Evolutionary conservation across 2,113 vertebrate species (phyloP).

Genomic region (Pelobates fuscus): DNA sequence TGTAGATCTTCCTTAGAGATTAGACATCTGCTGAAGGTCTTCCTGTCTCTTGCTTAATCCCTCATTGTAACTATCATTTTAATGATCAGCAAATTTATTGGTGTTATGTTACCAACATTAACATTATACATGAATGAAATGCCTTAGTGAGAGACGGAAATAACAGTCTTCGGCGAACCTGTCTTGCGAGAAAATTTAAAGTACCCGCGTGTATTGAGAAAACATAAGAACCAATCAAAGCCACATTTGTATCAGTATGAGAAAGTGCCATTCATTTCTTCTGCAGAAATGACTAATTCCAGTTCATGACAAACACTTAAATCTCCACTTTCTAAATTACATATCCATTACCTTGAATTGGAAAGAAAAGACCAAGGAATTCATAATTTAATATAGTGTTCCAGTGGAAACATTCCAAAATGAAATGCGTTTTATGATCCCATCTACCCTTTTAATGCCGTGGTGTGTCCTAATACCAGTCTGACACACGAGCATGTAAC

Average conservation of each 20-base stretch:
- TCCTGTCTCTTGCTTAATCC: not conserved
- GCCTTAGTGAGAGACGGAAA: not conserved
- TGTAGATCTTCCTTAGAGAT: not conserved
- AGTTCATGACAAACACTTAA: conserved; percentile 45
- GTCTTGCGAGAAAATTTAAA: conserved; percentile 16
- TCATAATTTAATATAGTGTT: conserved; percentile 2
- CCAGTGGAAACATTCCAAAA: conserved; percentile 44
- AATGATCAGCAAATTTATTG: not conserved
- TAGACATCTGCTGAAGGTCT: not conserved
- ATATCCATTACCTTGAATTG: conserved; percentile 45
- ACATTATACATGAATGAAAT: conserved; percentile 1
- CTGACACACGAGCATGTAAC: conserved; percentile 51
- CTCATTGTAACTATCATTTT: not conserved
- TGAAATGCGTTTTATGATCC: conserved; percentile 52
- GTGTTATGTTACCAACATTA: not conserved
- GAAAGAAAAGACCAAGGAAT: conserved; percentile 41
- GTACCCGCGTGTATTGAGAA: not conserved
- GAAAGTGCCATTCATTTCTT: conserved; percentile 43
- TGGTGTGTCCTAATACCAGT: conserved; percentile 45
- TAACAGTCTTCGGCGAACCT: conserved; percentile 1
- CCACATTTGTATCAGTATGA: conserved; percentile 38
- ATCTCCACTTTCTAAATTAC: conserved; percentile 46
- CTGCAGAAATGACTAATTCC: conserved; percentile 21
- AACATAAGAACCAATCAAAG: conserved; percentile 15
- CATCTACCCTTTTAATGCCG: conserved; percentile 47